Conservation (phyloP, 2,113 vertebrate genomes). For the Sardina pilchardus region DNA sequence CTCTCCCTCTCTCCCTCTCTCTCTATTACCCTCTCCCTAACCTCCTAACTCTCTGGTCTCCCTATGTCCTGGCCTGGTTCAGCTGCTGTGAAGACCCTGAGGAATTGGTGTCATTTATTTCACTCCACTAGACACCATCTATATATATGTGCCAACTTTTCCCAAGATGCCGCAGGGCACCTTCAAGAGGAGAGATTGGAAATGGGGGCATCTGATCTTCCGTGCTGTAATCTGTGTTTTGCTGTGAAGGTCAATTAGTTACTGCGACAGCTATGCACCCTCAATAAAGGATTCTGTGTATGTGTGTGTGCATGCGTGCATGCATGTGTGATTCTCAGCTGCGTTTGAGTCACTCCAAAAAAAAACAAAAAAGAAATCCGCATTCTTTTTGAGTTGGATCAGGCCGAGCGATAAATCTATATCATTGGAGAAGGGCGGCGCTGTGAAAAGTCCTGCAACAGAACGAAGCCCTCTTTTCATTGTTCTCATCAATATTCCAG, state of each 20-base stretch:
- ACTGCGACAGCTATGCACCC: not conserved
- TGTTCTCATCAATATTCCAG: conserved; percentile 3
- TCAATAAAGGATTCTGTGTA: not conserved
- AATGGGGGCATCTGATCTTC: not conserved
- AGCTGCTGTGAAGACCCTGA: not conserved
- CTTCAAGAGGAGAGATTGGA: not conserved
- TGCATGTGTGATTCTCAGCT: not conserved
- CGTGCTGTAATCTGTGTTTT: not conserved
- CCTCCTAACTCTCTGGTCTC: not conserved
- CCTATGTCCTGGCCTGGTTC: not conserved
- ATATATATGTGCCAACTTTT: not conserved
- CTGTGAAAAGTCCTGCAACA: not conserved
- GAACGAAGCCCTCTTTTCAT: not conserved
- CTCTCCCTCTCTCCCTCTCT: no score
- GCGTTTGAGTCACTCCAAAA: not conserved
- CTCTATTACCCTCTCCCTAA: no score
- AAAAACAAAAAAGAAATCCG: not conserved
- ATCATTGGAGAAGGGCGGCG: not conserved
- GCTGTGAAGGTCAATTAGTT: not conserved
- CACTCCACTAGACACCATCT: not conserved
- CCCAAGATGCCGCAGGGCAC: not conserved
- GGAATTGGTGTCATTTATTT: conserved; percentile 8
- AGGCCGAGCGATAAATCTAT: not conserved
- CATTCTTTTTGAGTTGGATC: not conserved
- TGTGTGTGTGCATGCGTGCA: not conserved